Evolutionary conservation across 1,140 invertebrate species (phyloP).

Genomic region (Bombyx mori): ASM3026992v2 NC_085124.1:2468001-2468500

Average conservation of each 20-base stretch:
- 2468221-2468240: too few species aligned
- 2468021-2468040: too few species aligned
- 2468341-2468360: slow-evolving; percentile 33
- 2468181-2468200: not conserved
- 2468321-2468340: slow-evolving; percentile 54
- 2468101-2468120: slow-evolving; percentile 7
- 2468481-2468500: too few species aligned
- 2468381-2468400: too few species aligned
- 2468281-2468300: slow-evolving; percentile 57
- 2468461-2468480: too few species aligned
- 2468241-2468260: not conserved
- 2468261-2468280: slow-evolving; percentile 23
- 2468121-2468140: slow-evolving; percentile 15
- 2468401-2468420: too few species aligned
- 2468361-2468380: not conserved
- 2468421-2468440: too few species aligned
- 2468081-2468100: not conserved
- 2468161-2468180: slow-evolving; percentile 26
- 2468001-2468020: too few species aligned
- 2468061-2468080: too few species aligned
- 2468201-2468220: not conserved
- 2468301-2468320: slow-evolving; percentile 61
- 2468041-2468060: too few species aligned
- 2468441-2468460: too few species aligned
- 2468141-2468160: slow-evolving; percentile 62